Conservation (phyloP, 2,888 invertebrate genomes). For the Acrobasis consociella region DNA sequence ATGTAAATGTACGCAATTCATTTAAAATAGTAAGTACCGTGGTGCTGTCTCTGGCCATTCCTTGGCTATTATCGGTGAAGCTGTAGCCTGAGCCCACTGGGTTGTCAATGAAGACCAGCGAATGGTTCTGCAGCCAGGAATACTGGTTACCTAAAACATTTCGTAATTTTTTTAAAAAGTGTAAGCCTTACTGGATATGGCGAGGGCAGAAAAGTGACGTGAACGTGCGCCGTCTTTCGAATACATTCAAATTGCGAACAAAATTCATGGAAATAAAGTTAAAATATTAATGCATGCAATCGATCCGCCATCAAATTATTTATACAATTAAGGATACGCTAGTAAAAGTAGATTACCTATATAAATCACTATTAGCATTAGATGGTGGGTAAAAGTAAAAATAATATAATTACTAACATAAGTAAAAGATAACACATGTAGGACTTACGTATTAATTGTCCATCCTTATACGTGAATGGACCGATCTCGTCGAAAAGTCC, state of each 20-base stretch:
- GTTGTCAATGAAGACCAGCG: slow-evolving; percentile 85
- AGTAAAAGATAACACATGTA: no score
- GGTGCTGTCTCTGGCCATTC: slow-evolving; percentile 80
- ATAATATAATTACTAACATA: no score
- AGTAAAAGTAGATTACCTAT: no score
- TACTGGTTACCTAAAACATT: slow-evolving; percentile 63
- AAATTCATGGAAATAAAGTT: slow-evolving; percentile 22
- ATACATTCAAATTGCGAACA: no score
- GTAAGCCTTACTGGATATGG: no score
- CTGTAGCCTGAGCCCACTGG: slow-evolving; percentile 86
- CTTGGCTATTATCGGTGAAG: slow-evolving; percentile 79
- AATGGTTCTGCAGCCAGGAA: slow-evolving; percentile 84
- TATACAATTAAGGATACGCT: no score
- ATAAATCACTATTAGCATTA: no score
- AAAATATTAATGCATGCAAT: no score
- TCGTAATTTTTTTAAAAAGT: not conserved
- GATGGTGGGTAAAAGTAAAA: no score
- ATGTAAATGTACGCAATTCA: not conserved
- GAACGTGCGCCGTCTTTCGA: no score
- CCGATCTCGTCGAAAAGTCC: slow-evolving; percentile 75
- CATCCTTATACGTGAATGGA: slow-evolving; percentile 49
- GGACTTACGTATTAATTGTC: slow-evolving; percentile 46
- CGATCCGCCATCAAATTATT: no score
- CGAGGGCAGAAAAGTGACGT: no score
- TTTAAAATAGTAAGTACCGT: slow-evolving; percentile 58